Evolutionary conservation across 2,797 vertebrate species (phyloP).

Genomic region (Chrysocyon brachyurus): DNA sequence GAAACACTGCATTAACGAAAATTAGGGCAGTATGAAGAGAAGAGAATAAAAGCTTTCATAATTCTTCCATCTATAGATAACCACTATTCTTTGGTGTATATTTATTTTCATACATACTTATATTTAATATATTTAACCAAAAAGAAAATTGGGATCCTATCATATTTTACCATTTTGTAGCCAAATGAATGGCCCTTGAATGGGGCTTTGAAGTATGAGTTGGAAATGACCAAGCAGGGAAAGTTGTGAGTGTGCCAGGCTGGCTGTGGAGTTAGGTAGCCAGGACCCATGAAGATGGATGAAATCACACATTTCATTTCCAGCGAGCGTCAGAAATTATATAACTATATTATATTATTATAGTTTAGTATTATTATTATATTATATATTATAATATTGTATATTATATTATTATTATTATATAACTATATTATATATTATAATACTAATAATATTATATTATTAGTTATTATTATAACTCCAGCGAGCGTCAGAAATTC

Average conservation of each 20-base stretch:
- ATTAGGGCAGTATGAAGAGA: not conserved
- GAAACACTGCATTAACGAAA: not conserved
- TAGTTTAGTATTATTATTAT: too few species aligned
- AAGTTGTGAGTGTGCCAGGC: not conserved
- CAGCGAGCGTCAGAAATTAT: too few species aligned
- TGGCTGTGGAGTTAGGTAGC: not conserved
- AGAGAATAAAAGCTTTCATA: not conserved
- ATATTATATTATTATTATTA: too few species aligned
- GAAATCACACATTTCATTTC: not conserved
- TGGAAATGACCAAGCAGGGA: not conserved
- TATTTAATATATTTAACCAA: not conserved
- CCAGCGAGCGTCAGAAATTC: too few species aligned
- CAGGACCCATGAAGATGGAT: not conserved
- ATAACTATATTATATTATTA: too few species aligned
- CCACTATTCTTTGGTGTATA: not conserved
- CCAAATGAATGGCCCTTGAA: not conserved
- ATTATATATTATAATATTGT: too few species aligned
- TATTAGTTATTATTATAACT: too few species aligned
- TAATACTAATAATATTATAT: too few species aligned
- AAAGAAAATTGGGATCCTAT: not conserved
- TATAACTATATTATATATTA: too few species aligned
- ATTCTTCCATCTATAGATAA: not conserved
- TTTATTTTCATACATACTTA: not conserved
- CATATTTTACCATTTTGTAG: not conserved
- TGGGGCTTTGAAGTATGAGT: not conserved